Base-by-base conservation (phyloP, 1,140 invertebrate species). In the Drosophila carrolli region DNA sequence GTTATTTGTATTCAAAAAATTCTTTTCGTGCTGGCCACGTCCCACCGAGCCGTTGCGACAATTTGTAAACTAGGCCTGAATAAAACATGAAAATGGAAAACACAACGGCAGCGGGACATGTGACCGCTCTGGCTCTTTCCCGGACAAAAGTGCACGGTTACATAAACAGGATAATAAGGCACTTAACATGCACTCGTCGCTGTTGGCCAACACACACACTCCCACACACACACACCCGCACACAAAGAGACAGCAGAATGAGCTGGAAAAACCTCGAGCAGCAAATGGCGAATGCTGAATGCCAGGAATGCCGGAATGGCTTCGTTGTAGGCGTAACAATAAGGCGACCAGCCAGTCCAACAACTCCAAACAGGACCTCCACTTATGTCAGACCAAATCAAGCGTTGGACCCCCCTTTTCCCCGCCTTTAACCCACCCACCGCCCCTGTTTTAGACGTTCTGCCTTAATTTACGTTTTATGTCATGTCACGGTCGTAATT, bases 101-200 rank as follows among this genome's bases (percentile, higher is more conserved):
- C 40, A 38, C 37, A 60, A 35, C 55, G 56, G 55, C 50, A 73
- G 48, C 16, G 51, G 61, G 44, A 71, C 58, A 71, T 68, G 65
- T 68, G 54, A 62, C 57, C 55, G 41, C 58, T 53, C 8, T 32
- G 6, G 29, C 57, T 41, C 27, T 23, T 29, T 32, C 37, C 19
- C 59, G 77, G 80, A 75, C 78, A 71, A 80, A 85, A 81, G 78
- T 81, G 78, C 82, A 85, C 78, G 82, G 78, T 85, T 86, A 88
- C 83, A 88, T 86, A 86, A 86, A 86, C 83, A 79, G 78, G 83
- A 88, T 86, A 86, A 86, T 86, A 86, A 86, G 83, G 83, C 83
- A 86, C 83, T 86, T 86, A 86, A 82, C 83, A 86, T 86, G 83
- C 83, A 86, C 83, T 86, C 83, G 70, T 73, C 78, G 77, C 77